Base-by-base conservation (phyloP, 2,888 invertebrate species). In the Ashinkailepas kermadecensis region DNA sequence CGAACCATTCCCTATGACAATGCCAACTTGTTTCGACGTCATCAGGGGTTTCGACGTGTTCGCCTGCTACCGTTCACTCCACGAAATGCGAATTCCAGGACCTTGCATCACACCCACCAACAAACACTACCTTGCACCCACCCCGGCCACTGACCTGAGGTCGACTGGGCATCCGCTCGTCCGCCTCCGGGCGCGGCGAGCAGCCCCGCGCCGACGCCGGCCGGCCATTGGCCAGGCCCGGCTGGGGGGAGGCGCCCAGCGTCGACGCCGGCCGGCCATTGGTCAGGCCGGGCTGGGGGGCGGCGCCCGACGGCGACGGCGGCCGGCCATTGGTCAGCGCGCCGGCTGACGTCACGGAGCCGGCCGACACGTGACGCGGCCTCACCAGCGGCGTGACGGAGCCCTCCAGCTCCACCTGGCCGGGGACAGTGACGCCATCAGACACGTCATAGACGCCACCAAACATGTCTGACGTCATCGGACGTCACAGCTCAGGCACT, bases 361-460 rank as follows among this genome's bases (percentile, higher is more conserved):
- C 15, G 74, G 11, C 56, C 21, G 54, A 56, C 21, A 18, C 56
- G 56, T 56, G 74, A 3, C 74, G 74, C 9, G 74, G 74, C 18
- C 74, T 54, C 54, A 74, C 10, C 54, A 54, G 74, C 21, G 74
- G 74, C 54, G 74, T 74, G 15, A 56, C 18, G 10, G 74, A 18
- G 21, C 74, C 74, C 56, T 56, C 74, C 54, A 74, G 74, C 56
- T 74, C 74, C 54, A 74, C 56, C 74, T 74, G 74, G 25, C n/a
- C 65, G 23, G n/a, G 39, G 39, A 39, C n/a, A n/a, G n/a, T n/a
- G n/a, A n/a, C n/a, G n/a, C n/a, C n/a, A n/a, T n/a, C n/a, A n/a
- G n/a, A n/a, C n/a, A n/a, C n/a, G n/a, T n/a, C n/a, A n/a, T n/a
- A n/a, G n/a, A n/a, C n/a, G n/a, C n/a, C n/a, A n/a, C n/a, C n/a